Base-by-base conservation (phyloP, 2,797 vertebrate genomes). In the Alectoris magna region DNA sequence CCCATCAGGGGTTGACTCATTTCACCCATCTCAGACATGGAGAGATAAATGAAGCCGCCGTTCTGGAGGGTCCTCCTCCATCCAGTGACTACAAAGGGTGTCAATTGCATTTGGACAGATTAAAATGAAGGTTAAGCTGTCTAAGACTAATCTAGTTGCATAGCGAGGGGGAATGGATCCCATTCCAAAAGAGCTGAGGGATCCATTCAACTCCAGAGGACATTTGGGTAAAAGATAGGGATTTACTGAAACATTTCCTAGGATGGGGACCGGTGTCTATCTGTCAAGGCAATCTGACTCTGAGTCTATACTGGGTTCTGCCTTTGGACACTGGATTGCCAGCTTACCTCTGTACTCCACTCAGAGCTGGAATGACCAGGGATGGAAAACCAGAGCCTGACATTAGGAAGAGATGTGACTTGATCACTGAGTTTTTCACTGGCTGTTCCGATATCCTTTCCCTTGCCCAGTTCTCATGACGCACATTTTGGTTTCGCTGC, bases 391-490 rank as follows among this genome's bases (percentile, higher is more conserved):
- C 64, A 82, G 43, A 87, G 41, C n/a, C 39, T 68, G n/a, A 38
- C 18, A 38, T 7, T 56, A 22, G 18, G 38, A 76, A 90, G 10
- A 79, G n/a, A 13, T 34, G 19, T 56, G n/a, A 79, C 51, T 46
- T 31, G 41, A 67, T 46, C 41, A 36, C 8, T 29, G 49, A n/a
- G 19, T 36, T 79, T 46, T 48, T 43, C 23, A 7, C 41, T 68
- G 41, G 6, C 26, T 63, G 39, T 17, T 58, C 56, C 4, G 1
- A 6, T 36, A 46, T 38, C 31, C 7, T 21, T 19, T 22, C 55
- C 55, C 75, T 55, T 1, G 1, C 19, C 41, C 3, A 29, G 68
- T n/a, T 29, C 48, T 72, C 34, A 55, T 0, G 0, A 58, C 58
- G 81, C 75, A n/a, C 14, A 3, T 63, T 56, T 53, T 18, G 31